Base-by-base conservation (phyloP, 1,140 invertebrate genomes). In the Drosophila subpulchrella region DNA sequence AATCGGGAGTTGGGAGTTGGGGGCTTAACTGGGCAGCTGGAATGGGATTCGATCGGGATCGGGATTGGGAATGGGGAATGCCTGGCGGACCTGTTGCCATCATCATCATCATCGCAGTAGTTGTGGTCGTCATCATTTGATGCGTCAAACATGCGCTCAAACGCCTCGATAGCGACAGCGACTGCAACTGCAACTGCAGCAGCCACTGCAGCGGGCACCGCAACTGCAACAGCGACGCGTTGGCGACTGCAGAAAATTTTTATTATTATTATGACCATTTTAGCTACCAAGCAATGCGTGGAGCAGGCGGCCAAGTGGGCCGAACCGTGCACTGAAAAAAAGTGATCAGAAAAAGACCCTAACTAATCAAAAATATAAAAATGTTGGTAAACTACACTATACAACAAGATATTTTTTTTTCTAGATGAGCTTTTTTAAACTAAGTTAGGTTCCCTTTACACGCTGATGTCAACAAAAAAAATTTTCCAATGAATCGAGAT, bases 191-290 rank as follows among this genome's bases (percentile, higher is more conserved):
- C 47, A 58, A 30, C 72, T 42, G 12, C 55, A 8, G 11, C 36
- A 7, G 8, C 47, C 15, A 6, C 60, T 44, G 24, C 51, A 41
- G 8, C 59, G 15, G 53, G 17, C 11, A 15, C 53, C 13, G 30
- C 39, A 27, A 68, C 67, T 68, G 67, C 27, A 55, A 70, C 60
- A 34, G 50, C 67, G 68, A 41, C 68, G 68, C 68, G 68, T 71
- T 71, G 68, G 68, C 65, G 65, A 62, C 62, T 42, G 71, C 79
- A 70, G 79, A 82, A 86, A 82, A 88, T 83, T 88, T 83, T 88
- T 89, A 86, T 88, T 88, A 88, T 88, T 83, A 86, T 89, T 88
- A 88, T 80, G 84, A 89, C 75, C 83, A 88, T 88, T 88, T 88
- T 83, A 77, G 78, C 82, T 82, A 80, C 76, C 81, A 81, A 85